Conservation (phyloP, 1,140 invertebrate genomes). For the Apis laboriosa region DNA sequence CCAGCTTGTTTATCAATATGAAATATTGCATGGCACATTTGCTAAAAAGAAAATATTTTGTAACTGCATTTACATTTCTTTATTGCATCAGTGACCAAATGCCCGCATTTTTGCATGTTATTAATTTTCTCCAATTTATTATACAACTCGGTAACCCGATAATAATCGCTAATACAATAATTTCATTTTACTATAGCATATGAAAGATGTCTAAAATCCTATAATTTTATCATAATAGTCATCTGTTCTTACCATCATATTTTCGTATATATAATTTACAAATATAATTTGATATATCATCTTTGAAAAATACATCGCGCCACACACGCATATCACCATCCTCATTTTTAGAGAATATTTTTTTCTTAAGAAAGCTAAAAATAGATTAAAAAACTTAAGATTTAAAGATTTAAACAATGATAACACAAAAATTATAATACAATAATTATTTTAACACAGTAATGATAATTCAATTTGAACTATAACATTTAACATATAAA, state of each 20-base stretch:
- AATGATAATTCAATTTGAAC: constrained; percentile 64
- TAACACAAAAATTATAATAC: constrained; percentile 33
- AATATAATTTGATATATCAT: constrained; percentile 77
- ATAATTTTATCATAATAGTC: constrained; percentile 29
- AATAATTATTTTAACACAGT: constrained; percentile 63
- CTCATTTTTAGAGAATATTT: constrained; percentile 63
- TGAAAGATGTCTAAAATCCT: constrained; percentile 52
- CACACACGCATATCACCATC: constrained; percentile 62
- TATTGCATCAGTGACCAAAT: constrained; percentile 63
- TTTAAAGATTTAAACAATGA: constrained; percentile 65
- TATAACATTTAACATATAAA: constrained; percentile 66
- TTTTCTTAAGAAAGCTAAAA: constrained; percentile 71
- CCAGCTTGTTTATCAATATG: constrained; percentile 49
- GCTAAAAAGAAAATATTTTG: constrained; percentile 53
- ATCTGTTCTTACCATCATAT: constrained; percentile 58
- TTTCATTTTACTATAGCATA: constrained; percentile 50
- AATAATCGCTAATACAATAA: constrained; percentile 44
- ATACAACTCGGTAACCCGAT: constrained; percentile 45
- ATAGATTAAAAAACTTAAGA: constrained; percentile 63
- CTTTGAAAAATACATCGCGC: constrained; percentile 76
- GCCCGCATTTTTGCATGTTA: constrained; percentile 65
- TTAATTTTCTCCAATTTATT: constrained; percentile 58
- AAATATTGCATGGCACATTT: constrained; percentile 70
- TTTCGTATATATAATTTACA: constrained; percentile 76
- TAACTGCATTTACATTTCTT: constrained; percentile 44